Percentiles rank a stretch among this genome's conserved stretches.
Evolutionary conservation across 2,797 vertebrate genomes (phyloP).

Genomic region (Borostomias antarcticus): DNA sequence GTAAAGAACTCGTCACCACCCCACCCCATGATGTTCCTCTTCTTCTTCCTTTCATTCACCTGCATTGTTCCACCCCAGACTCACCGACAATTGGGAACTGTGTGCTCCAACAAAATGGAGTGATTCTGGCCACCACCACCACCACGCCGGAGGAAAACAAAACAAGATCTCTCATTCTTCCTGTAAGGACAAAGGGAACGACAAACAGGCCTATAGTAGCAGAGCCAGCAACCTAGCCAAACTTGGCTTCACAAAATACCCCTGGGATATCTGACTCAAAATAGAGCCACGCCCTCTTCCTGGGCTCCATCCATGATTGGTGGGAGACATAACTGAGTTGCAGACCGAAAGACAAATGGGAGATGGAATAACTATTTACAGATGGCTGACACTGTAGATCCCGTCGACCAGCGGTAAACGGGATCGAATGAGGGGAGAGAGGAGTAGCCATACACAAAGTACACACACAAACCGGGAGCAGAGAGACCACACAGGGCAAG

Average conservation of each 20-base stretch:
- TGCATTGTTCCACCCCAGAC: constrained; percentile 33
- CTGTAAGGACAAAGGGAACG: constrained; percentile 53
- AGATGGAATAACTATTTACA: constrained; percentile 36
- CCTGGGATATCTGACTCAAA: constrained; percentile 30
- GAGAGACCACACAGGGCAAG: no score
- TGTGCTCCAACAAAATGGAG: constrained; percentile 51
- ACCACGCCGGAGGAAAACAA: constrained; percentile 61
- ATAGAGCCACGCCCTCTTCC: constrained; percentile 19
- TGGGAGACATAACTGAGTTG: constrained; percentile 17
- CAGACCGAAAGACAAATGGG: constrained; percentile 17
- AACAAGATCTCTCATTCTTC: constrained; percentile 41
- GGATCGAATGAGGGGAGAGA: constrained; percentile 13
- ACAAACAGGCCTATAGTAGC: constrained; percentile 32
- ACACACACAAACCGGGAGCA: no score
- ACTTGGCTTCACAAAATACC: constrained; percentile 28
- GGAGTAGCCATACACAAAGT: background rate
- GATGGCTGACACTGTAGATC: constrained; percentile 35
- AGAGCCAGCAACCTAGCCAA: constrained; percentile 43
- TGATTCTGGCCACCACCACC: constrained; percentile 53
- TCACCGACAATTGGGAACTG: constrained; percentile 62
- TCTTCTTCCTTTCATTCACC: constrained; percentile 35
- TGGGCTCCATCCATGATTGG: constrained; percentile 9
- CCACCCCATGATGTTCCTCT: constrained; percentile 48
- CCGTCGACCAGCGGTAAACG: no score
- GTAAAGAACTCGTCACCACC: constrained; percentile 69